Evolutionary conservation across 2,888 invertebrate species (phyloP), one percentile per base, ranked within the genome.

Genomic region (Rhopalosiphum nymphaeae): DNA sequence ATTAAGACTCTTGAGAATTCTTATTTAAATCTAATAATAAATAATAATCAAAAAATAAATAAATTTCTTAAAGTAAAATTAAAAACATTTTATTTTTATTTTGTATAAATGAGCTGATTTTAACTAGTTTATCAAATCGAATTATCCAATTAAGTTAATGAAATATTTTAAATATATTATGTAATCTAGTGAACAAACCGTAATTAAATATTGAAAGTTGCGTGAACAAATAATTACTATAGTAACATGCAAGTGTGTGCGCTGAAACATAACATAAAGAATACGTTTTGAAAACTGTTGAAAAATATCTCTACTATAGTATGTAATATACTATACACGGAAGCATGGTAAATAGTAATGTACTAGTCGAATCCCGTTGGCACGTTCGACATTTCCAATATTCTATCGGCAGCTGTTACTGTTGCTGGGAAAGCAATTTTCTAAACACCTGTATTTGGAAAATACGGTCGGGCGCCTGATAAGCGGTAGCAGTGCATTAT

Each of bases 331-430:
- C 21, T 29, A 53, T 53, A 25, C 16, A 56, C 91, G 9, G 78
- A 21, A 78, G 78, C n/a, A 21, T 57, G 46, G 44, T 78, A 78
- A 36, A 78, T 42, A 78, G 21, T 78, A 78, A 78, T 46, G 86
- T 49, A 29, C 57, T 44, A 42, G 56, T 29, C 86, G 57, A 53
- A 46, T 57, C 86, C 44, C 0, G 21, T 36, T 16, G 46, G 86
- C 92, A 92, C 86, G 86, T 61, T 86, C n/a, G 86, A 86, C n/a
- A n/a, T 92, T 87, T 92, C 86, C 46, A 86, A 92, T 92, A 46
- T 36, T 86, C 57, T 46, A 86, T 61, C 44, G 44, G 16, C 44
- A 44, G 36, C 57, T 16, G 29, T 26, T 42, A 25, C 56, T 13
- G 16, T 42, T 53, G 53, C 86, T 46, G 86, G 53, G 88, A 88